Conservation (phyloP, 1,140 invertebrate genomes). For the Caenorhabditis tropicalis region DNA sequence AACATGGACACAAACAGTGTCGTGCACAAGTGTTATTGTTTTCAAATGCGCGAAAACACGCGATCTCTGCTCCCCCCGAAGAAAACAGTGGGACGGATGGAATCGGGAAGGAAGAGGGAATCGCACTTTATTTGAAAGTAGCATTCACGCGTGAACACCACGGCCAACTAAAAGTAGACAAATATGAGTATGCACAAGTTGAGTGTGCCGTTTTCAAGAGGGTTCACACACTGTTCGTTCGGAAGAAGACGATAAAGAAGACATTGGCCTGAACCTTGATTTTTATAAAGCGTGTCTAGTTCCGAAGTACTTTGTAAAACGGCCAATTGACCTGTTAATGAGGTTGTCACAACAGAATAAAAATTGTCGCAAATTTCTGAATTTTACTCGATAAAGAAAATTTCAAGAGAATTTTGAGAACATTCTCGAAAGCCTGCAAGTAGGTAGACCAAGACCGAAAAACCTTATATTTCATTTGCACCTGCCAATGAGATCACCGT, state of each 20-base stretch:
- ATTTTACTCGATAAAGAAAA: too few species aligned
- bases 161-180: constrained; percentile 12
- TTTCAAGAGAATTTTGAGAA: too few species aligned
- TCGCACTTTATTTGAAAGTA: constrained; percentile 44
- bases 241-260: neutral
- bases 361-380: neutral
- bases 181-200: constrained; percentile 41
- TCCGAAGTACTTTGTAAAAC: neutral
- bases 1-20: neutral
- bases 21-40: constrained; percentile 42
- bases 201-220: constrained; percentile 32
- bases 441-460: too few species aligned
- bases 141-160: constrained; percentile 40
- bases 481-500: neutral
- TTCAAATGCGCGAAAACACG: constrained; percentile 19
- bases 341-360: neutral
- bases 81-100: neutral
- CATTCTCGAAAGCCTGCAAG: too few species aligned
- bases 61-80: neutral
- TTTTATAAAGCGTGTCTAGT: constrained; percentile 9
- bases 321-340: neutral
- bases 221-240: neutral
- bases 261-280: neutral
- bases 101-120: neutral
- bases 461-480: neutral